Evolutionary conservation across 2,113 vertebrate species (phyloP), one percentile per base, ranked within the genome.

Genomic region (Macquaria australasica): DNA sequence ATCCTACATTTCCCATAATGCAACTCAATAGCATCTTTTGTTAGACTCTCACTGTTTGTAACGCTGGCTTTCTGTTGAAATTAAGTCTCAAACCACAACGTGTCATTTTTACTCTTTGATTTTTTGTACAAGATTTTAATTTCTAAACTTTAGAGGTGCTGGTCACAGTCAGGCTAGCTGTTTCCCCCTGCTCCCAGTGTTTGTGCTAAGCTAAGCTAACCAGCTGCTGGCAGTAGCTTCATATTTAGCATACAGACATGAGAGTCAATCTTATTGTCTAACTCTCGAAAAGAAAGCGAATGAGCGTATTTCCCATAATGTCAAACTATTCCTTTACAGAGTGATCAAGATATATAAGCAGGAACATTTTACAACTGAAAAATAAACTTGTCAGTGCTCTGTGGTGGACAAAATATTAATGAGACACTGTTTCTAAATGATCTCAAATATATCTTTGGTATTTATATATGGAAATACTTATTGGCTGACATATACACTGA

Each of bases 1-100:
- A 74, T 67, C 28, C 31, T 56, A 15, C 34, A 21, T 78, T 67
- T 37, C 62, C 60, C 74, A 77, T n/a, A 8, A 43, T 59, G 23
- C 15, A 56, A 58, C 37, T 18, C 20, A 8, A 15, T 75, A 62
- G 6, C 6, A 4, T 72, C 20, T 53, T 14, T 37, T 18, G 5
- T 50, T 16, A 50, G 15, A 50, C 15, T 50, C 10, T 43, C 43
- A 43, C 43, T 41, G 41, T 34, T 34, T 34, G 31, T n/a, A n/a
- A 34, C 4, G 31, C 31, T 34, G 31, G 34, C 34, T 34, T 34
- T 34, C 34, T 34, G 34, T 34, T 3, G 4, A 34, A 4, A 34
- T 34, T 0, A 34, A 34, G 34, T 34, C 34, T 34, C 34, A 34
- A 34, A 34, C 34, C 34, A 31, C 28, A 31, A 31, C 28, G 28